These are phyloP conservation scores for Elymnias hypermnestra DNA, from an alignment of 1,140 invertebrate species.

Conservation along the genomic window DNA sequence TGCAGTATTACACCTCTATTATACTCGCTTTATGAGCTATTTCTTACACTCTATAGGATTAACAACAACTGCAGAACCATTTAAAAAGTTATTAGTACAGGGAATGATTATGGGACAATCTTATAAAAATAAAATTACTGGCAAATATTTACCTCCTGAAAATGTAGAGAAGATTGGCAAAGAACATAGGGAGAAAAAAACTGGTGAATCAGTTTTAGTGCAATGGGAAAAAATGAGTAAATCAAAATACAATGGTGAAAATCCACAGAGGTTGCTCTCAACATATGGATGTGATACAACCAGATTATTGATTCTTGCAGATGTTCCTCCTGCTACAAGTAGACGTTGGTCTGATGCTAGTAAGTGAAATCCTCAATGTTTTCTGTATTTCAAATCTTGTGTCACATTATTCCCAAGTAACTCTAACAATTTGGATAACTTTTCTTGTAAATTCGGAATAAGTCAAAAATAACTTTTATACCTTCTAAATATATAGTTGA, in stretches of 20 bases:
- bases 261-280: conserved; percentile 89
- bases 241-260: conserved; percentile 97
- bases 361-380: too few species aligned
- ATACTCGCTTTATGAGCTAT: conserved; percentile 95
- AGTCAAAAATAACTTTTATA: too few species aligned
- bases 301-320: conserved; percentile 89
- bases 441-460: too few species aligned
- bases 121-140: conserved; percentile 84
- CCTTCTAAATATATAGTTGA: too few species aligned
- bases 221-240: conserved; percentile 99
- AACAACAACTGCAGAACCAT: conserved; percentile 89
- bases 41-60: conserved; percentile 91
- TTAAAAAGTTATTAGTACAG: conserved; percentile 92
- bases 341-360: conserved; percentile 90
- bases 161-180: conserved; percentile 81
- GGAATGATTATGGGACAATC: conserved; percentile 96
- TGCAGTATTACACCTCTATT: conserved; percentile 96
- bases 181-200: conserved; percentile 79
- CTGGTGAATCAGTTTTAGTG: conserved; percentile 80
- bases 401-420: too few species aligned
- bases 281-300: conserved; percentile 94
- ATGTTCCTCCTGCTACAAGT: conserved; percentile 89
- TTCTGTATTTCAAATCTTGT: too few species aligned
- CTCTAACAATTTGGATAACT: too few species aligned
- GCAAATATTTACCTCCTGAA: conserved; percentile 86